Evolutionary conservation across 1,140 invertebrate genomes (phyloP), one percentile per base, ranked within the genome.

Genomic region (Atta colombica): DNA sequence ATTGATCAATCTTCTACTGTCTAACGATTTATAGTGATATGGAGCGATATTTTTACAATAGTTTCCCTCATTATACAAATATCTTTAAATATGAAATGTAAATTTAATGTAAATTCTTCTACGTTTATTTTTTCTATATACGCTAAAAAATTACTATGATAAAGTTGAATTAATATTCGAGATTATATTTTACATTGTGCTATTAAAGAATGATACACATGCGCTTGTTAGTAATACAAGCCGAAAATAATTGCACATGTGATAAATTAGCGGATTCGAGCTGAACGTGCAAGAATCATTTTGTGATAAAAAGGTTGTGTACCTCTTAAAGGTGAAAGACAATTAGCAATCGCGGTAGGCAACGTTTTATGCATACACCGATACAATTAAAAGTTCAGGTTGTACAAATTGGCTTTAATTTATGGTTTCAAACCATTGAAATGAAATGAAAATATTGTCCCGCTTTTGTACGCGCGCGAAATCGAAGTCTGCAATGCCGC

Each of bases 401-500:
- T 18, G 39, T 51, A 63, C 28, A 84, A 75, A 84, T 84, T 82
- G 25, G 25, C 25, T n/a, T 45, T 61, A 84, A 84, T 61, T 51
- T 84, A 74, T 45, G 45, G 31, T 63, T 84, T 5, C 28, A 51
- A 66, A 74, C 35, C 6, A 39, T 7, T 39, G n/a, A n/a, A n/a
- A n/a, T 35, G 25, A 75, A 84, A 74, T 74, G 74, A 35, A 35
- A 35, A 71, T 61, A 35, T 84, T 71, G 58, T 61, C 80, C 8
- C 39, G 69, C 25, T 74, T 82, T 74, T 74, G 28, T 28, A 75
- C 21, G 28, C 80, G 68, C 16, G 80, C 35, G 18, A 61, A 74
- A 65, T 18, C 69, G 45, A 75, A 39, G 58, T 14, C 25, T 39
- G 69, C 78, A 63, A 81, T 80, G 74, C 69, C 90, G 86, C 90